phyloP scores from a whole-genome alignment of 2,888 invertebrate species.

The Cotesia congregata region DNA sequence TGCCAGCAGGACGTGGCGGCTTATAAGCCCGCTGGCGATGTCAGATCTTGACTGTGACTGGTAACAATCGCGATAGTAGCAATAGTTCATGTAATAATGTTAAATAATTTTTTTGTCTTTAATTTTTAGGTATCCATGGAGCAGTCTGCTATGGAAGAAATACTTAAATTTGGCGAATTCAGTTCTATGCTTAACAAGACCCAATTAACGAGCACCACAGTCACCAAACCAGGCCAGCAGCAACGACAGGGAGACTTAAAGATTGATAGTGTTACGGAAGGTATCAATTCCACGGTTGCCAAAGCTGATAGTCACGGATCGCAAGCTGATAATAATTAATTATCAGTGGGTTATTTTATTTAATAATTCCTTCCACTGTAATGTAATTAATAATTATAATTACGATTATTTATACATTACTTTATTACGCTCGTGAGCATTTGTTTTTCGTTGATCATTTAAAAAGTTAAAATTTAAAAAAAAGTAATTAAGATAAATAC shows the following conservation, averaged over 20 bases:
- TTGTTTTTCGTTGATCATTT: neutral
- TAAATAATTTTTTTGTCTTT: neutral
- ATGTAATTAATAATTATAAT: neutral
- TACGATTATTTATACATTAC: neutral
- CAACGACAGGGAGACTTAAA: constrained; percentile 34
- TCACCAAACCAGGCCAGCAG: neutral
- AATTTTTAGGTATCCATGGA: constrained; percentile 55
- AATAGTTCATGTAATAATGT: constrained; percentile 16
- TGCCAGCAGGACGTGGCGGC: constrained; percentile 43
- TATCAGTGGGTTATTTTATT: neutral
- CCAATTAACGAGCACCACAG: constrained; percentile 44
- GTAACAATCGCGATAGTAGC: constrained; percentile 31
- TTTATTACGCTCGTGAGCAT: neutral
- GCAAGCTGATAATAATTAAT: neutral
- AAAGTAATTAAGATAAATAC: neutral
- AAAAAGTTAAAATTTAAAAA: neutral
- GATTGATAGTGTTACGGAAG: constrained; percentile 30
- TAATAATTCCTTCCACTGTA: constrained; percentile 1
- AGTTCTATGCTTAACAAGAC: constrained; percentile 64
- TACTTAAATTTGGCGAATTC: constrained; percentile 63
- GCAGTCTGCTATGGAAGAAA: constrained; percentile 61
- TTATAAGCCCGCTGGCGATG: constrained; percentile 42
- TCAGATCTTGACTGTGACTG: constrained; percentile 39
- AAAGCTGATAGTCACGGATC: neutral
- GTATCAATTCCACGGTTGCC: neutral